Evolutionary conservation across 2,113 vertebrate genomes (phyloP), one percentile per base, ranked within the genome.

Genomic region (Sorex araneus): DNA sequence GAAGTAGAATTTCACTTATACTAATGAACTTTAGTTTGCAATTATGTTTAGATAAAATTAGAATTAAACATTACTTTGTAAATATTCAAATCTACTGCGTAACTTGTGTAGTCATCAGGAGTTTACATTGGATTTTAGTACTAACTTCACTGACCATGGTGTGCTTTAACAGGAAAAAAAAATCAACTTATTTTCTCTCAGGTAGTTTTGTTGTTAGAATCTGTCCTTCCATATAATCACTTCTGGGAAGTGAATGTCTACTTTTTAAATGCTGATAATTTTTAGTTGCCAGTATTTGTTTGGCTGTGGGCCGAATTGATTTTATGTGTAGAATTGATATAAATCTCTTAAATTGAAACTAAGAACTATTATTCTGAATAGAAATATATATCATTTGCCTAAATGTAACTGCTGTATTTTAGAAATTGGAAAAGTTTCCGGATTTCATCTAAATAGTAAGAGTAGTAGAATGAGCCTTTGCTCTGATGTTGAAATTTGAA

Each of bases 261-360:
- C 2, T 76, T 95, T 96, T 91, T 87, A 94, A 94, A 91, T 77
- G 27, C 40, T 95, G 71, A 8, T 92, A 84, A 95, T 88, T 89
- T 91, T 92, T 75, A 89, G 47, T 92, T 94, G 45, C 11, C 36
- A 84, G 50, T 89, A 32, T 47, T 91, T 95, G 85, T 69, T 81
- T 40, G 50, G 28, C 1, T 6, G 27, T 19, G 19, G 45, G 28
- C 43, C 77, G 50, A 66, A 87, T 25, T 92, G 85, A 94, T 92
- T 94, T 93, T 91, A 86, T 85, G n/a, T 63, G 60, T 85, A 77
- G 19, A 91, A 57, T 80, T 73, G 71, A 66, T 66, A 88, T 43
- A 75, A 1, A 57, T 90, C 36, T 79, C 47, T 91, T 73, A 92
- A 86, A 77, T 63, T 89, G 83, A 15, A 77, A 66, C 73, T 80